phyloP scores from a whole-genome alignment of 2,113 vertebrate genomes.

The Oncorhynchus kisutch region DNA sequence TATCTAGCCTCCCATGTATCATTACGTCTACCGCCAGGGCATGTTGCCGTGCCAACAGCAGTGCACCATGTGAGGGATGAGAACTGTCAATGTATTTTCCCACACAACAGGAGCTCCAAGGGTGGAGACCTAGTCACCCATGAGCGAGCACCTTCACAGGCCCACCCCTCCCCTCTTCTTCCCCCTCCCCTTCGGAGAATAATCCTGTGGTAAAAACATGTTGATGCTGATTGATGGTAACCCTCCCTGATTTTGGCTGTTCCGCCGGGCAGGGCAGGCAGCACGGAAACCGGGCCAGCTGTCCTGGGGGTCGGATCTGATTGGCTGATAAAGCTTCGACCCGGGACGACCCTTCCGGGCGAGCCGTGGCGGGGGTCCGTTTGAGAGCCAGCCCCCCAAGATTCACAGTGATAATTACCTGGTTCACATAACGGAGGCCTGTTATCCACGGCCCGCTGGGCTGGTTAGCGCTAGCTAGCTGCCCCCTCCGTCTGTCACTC shows the following conservation, averaged over 20 bases:
- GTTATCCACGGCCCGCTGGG: too few relatives aligned
- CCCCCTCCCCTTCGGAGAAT: constrained; percentile 48
- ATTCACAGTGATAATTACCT: constrained; percentile 59
- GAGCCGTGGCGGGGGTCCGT: constrained; percentile 29
- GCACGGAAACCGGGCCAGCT: constrained; percentile 31
- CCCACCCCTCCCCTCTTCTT: constrained; percentile 53
- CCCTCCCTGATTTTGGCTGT: constrained; percentile 56
- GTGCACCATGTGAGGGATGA: constrained; percentile 30
- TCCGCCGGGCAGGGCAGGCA: constrained; percentile 41
- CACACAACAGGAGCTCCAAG: constrained; percentile 62
- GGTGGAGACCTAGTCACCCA: constrained; percentile 54
- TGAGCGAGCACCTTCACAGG: constrained; percentile 66
- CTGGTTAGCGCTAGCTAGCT: background rate
- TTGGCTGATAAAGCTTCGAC: constrained; percentile 48
- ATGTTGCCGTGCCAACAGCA: background rate
- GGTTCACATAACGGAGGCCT: constrained; percentile 57
- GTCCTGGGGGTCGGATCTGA: constrained; percentile 29
- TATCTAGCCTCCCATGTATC: background rate
- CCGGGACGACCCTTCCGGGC: constrained; percentile 40
- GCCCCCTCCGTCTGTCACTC: constrained; percentile 31
- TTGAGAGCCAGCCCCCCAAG: constrained; percentile 36
- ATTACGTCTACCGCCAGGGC: constrained; percentile 5
- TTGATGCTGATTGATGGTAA: constrained; percentile 69
- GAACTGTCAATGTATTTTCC: constrained; percentile 56
- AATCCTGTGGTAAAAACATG: constrained; percentile 68